Evolutionary conservation across 2,797 vertebrate genomes (phyloP).

Genomic region (Parotocinclus haroldoi): DNA sequence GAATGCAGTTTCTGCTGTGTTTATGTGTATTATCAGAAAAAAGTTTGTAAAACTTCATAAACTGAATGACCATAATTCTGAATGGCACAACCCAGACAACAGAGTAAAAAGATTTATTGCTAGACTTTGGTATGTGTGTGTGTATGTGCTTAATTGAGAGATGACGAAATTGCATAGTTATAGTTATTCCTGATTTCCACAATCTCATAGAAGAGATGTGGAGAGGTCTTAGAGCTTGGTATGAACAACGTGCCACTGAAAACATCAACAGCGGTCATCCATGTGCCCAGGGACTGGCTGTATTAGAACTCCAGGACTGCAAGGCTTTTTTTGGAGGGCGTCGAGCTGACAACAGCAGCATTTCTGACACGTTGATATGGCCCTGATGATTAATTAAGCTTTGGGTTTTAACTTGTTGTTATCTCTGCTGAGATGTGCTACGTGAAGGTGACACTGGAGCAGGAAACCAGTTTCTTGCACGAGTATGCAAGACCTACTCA

Average conservation of each 20-base stretch:
- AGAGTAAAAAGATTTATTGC: too few species aligned
- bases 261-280: slow-evolving; percentile 7
- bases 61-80: too few species aligned
- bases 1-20: too few species aligned
- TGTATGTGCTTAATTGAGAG: too few species aligned
- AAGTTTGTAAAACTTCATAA: too few species aligned
- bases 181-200: too few species aligned
- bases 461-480: slow-evolving; percentile 46
- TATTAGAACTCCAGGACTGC: slow-evolving; percentile 56
- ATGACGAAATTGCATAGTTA: too few species aligned
- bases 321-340: slow-evolving; percentile 48
- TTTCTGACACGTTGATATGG: slow-evolving; percentile 62
- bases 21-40: too few species aligned
- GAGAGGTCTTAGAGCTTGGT: slow-evolving; percentile 21
- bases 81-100: too few species aligned
- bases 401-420: slow-evolving; percentile 53
- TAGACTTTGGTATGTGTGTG: too few species aligned
- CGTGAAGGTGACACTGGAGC: slow-evolving; percentile 71
- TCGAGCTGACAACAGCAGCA: slow-evolving; percentile 44
- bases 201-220: too few species aligned
- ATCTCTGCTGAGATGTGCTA: slow-evolving; percentile 53
- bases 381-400: slow-evolving; percentile 63
- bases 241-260: slow-evolving; percentile 25
- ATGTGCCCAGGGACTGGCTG: slow-evolving; percentile 39
- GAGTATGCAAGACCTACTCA: slow-evolving; percentile 47